Percentiles rank a stretch among this genome's conserved stretches.
These are phyloP conservation scores for Byasa hedistus DNA, from an alignment of 2,888 invertebrate species.

Conservation along the genomic window DNA sequence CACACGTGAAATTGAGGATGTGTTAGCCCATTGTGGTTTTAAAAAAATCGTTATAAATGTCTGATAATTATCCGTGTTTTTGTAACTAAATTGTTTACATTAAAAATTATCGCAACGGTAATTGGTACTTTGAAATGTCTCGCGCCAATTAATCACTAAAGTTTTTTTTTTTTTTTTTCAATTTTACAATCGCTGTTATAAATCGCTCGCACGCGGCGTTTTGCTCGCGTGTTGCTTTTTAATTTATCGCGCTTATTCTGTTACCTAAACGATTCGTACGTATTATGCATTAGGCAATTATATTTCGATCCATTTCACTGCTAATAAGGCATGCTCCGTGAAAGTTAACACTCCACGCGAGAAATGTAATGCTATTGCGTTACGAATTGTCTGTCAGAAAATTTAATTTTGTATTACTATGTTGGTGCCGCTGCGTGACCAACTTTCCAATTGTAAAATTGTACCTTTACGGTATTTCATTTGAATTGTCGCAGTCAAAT, in stretches of 20 bases:
- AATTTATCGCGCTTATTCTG: slow-evolving; percentile 21
- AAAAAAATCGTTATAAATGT: no score
- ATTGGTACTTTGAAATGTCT: slow-evolving; percentile 1
- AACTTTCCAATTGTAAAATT: no score
- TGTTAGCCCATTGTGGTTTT: no score
- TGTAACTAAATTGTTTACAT: background rate
- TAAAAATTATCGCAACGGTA: slow-evolving; percentile 1
- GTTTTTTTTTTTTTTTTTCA: slow-evolving; percentile 4
- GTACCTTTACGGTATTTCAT: no score
- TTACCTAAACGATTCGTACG: slow-evolving; percentile 24
- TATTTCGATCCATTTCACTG: slow-evolving; percentile 25
- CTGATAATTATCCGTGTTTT: slow-evolving; percentile 8
- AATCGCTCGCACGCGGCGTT: slow-evolving; percentile 2
- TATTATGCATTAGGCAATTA: slow-evolving; percentile 25
- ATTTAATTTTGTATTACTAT: slow-evolving; percentile 11
- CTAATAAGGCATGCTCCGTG: slow-evolving; percentile 21
- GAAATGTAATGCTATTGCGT: slow-evolving; percentile 2
- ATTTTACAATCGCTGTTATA: background rate
- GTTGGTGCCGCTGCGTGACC: no score
- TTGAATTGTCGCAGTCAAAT: no score
- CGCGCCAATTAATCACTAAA: slow-evolving; percentile 15
- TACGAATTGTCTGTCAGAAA: slow-evolving; percentile 4
- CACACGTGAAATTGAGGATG: no score
- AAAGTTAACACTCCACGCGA: slow-evolving; percentile 17
- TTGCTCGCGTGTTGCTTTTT: slow-evolving; percentile 20